Base-by-base conservation (phyloP, 1,140 invertebrate genomes). In the Colletes latitarsis region DNA sequence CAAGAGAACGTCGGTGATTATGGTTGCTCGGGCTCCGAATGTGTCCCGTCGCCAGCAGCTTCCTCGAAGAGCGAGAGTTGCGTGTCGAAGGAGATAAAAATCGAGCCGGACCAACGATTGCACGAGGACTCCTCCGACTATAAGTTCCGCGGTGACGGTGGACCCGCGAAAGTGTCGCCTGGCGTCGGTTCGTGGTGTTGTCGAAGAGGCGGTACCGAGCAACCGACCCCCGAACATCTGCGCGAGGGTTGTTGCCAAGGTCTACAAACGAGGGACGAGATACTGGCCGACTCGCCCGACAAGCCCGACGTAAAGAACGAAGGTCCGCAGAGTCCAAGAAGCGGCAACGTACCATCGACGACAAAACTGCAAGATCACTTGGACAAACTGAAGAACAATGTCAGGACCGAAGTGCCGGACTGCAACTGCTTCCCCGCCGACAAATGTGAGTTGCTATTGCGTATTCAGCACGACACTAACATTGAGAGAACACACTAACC, bases 381-480 rank as follows among this genome's bases (percentile, higher is more conserved):
- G 78, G 95, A 96, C 85, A 95, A 94, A 87, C 89, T 96, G 83
- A 95, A 95, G 91, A 96, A 95, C 88, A 96, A 96, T 92, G 94
- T 96, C 43, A 95, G 96, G 92, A 96, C 96, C 21, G 96, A 97
- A 94, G 96, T 97, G 70, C 97, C 97, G 8, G 95, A 96, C 86
- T 98, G 97, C 91, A 95, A 96, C 89, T 98, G 97, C 93, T 97
- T 97, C 92, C 94, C 95, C 78, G 95, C 96, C 21, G 96, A 97
- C 88, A 96, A 97, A 94, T 94, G 93, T 93, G 90, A 93, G 93
- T 93, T 90, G 84, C 83, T 81, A 87, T 89, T 90, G 84, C 66
- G 81, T 91, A 88, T 90, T 86, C 76, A 78, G 82, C 83, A 90
- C 84, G 84, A 92, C 89, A 91, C 88, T 92, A 91, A 91, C 88